Percentiles rank a stretch among this genome's conserved stretches.
phyloP scores from a whole-genome alignment of 2,888 invertebrate species.

The Malthinus flaveolus region DNA sequence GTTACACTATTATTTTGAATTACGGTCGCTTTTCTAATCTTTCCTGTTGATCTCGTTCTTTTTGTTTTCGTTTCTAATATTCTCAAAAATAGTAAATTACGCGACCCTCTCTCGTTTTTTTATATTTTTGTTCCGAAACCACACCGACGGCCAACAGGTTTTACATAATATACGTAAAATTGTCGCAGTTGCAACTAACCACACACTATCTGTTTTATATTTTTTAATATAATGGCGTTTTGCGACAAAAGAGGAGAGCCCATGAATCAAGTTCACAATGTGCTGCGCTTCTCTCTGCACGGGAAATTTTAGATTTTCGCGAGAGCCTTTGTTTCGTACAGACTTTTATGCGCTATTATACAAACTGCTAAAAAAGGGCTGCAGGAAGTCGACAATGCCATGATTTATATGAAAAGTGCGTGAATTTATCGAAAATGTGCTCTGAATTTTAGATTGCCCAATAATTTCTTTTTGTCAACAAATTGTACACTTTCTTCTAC shows the following conservation, averaged over 20 bases:
- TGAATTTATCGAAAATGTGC: slow-evolving; percentile 25
- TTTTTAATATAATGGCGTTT: slow-evolving; percentile 27
- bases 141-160: slow-evolving; percentile 27
- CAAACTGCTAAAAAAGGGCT: slow-evolving; percentile 34
- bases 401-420: slow-evolving; percentile 26
- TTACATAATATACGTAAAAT: slow-evolving; percentile 27
- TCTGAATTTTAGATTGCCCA: slow-evolving; percentile 14
- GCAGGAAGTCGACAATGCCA: slow-evolving; percentile 23
- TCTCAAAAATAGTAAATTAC: too few relatives aligned
- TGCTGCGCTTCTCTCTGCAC: slow-evolving; percentile 36
- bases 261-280: slow-evolving; percentile 39
- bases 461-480: not conserved
- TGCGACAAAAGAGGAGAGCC: slow-evolving; percentile 34
- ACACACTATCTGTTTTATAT: slow-evolving; percentile 31
- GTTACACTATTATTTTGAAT: slow-evolving; percentile 27
- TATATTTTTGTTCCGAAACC: not conserved
- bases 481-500: too few relatives aligned
- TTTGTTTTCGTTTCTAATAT: too few relatives aligned
- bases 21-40: slow-evolving; percentile 22
- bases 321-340: slow-evolving; percentile 36
- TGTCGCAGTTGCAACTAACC: slow-evolving; percentile 20
- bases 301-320: slow-evolving; percentile 39
- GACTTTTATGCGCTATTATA: slow-evolving; percentile 38
- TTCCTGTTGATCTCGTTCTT: slow-evolving; percentile 17
- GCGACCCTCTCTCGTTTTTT: too few relatives aligned